phyloP scores from a whole-genome alignment of 2,888 invertebrate genomes.

The Brachypterus glaber region DNA sequence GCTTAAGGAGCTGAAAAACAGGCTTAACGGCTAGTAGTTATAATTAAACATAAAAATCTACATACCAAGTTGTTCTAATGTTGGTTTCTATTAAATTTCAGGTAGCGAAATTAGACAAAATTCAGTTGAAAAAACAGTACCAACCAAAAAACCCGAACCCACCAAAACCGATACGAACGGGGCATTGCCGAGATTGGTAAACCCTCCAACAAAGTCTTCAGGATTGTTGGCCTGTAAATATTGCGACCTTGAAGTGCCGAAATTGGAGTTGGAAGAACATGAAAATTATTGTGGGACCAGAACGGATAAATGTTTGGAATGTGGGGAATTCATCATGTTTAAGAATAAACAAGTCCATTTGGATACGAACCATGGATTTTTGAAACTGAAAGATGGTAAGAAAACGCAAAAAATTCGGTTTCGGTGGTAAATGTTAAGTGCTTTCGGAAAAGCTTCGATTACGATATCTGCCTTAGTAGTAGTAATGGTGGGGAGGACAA shows the following conservation, averaged over 20 bases:
- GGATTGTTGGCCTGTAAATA: constrained; percentile 50
- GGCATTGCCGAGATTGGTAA: not conserved
- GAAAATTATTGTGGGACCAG: constrained; percentile 62
- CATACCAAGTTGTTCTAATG: too few relatives aligned
- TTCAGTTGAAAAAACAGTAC: not conserved
- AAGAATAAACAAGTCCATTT: constrained; percentile 55
- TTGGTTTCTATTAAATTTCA: too few relatives aligned
- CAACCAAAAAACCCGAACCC: not conserved
- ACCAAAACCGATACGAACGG: constrained; percentile 5
- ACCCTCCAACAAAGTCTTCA: constrained; percentile 6
- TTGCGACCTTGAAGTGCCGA: constrained; percentile 57
- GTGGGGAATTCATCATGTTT: constrained; percentile 60
- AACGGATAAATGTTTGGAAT: constrained; percentile 58
- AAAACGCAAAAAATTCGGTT: too few relatives aligned
- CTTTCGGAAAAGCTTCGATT: too few relatives aligned
- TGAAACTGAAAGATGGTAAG: constrained; percentile 52
- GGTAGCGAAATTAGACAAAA: not conserved
- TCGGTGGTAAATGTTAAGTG: too few relatives aligned
- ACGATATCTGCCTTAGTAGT: too few relatives aligned
- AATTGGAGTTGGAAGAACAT: constrained; percentile 51
- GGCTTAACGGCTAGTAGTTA: too few relatives aligned
- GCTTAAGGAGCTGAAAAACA: too few relatives aligned
- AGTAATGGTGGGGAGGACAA: too few relatives aligned
- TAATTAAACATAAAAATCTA: too few relatives aligned
- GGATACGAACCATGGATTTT: constrained; percentile 57